Base-by-base conservation (phyloP, 2,888 invertebrate genomes). In the Cerastis rubricosa region DNA sequence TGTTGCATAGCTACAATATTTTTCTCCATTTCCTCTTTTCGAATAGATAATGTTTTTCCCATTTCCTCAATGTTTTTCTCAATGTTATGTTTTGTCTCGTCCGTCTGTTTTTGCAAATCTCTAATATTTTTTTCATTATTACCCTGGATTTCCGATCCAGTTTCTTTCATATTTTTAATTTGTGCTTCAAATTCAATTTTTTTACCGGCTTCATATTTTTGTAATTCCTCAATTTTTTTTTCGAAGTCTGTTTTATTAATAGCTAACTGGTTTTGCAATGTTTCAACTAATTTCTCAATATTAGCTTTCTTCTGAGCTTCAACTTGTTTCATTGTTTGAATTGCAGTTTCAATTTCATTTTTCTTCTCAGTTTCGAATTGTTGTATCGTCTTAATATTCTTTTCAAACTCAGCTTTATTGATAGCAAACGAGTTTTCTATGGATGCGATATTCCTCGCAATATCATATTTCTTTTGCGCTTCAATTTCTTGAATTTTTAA, bases 401-500 rank as follows among this genome's bases (percentile, higher is more conserved):
- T 79, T 22, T 59, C 19, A 22, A 29, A 35, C 22, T 65, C n/a
- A 0, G 67, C 35, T 68, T 76, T 79, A 14, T 25, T 76, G 0
- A 49, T 68, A 14, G 57, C 63, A 49, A 65, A 57, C 22, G 8
- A 57, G 11, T 76, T 76, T 63, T 82, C 68, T 49, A 51, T 49
- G 7, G 17, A n/a, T 65, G 64, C 64, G 6, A 79, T 76, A 35
- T 76, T 82, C 25, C 68, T 68, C 4, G 82, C 68, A 59, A 68
- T 76, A 4, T 64, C 49, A 12, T 25, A 45, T 82, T 76, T 82
- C 49, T 35, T 76, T 76, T 79, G 67, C 11, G 76, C 35, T 9
- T 82, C 79, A 45, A 69, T 68, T 14, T 51, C 19, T 51, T 68
- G 51, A 19, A 59, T 76, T 61, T 29, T 61, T 74, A 66, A 1